A percentile compares a stretch with the other conserved stretches of the same genome.
Conservation (phyloP, 2,797 vertebrate species). For the Falco berigora region DNA sequence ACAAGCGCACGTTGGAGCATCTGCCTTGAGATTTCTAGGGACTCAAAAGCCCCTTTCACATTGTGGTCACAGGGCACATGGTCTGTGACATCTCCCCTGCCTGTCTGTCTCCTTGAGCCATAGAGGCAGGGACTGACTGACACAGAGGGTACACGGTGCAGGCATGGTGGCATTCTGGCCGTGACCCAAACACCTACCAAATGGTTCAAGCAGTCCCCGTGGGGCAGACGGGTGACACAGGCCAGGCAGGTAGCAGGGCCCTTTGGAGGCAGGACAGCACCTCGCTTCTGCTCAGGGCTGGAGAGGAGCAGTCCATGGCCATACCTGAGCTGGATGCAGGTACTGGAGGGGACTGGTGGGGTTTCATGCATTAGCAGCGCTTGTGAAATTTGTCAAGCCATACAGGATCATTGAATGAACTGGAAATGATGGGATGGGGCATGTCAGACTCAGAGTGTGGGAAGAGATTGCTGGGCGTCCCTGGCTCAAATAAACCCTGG, state of each 20-base stretch:
- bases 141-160: fast-evolving
- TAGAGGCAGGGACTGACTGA: background rate
- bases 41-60: background rate
- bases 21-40: background rate
- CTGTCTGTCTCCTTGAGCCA: background rate
- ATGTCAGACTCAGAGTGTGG: background rate
- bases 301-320: background rate
- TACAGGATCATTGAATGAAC: background rate
- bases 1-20: background rate
- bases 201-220: background rate
- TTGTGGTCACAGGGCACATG: fast-evolving
- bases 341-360: background rate
- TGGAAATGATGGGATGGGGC: background rate
- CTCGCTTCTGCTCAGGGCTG: background rate
- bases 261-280: background rate
- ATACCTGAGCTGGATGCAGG: background rate
- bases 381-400: background rate
- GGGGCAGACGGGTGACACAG: background rate
- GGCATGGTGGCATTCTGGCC: background rate
- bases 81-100: background rate
- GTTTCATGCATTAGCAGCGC: background rate
- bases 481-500: background rate
- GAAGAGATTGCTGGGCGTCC: background rate
- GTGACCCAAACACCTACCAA: background rate
- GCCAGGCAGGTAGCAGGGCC: background rate